Evolutionary conservation across 2,888 invertebrate species (phyloP), one percentile per base, ranked within the genome.

Genomic region (Papilio protenor): DNA sequence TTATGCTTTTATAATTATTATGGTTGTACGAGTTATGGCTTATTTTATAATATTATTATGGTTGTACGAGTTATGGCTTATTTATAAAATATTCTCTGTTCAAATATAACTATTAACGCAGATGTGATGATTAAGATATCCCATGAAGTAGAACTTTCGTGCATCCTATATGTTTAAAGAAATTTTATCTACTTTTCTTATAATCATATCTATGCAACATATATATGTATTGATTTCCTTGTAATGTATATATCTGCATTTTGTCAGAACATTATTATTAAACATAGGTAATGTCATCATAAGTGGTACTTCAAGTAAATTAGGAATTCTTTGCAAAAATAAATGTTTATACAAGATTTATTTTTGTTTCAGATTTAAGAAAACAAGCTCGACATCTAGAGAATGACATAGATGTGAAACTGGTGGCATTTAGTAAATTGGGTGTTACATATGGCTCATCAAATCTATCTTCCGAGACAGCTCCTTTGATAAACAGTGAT

Each of bases 391-490:
- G 99, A 79, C 96, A 97, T 80, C 92, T 99, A 75, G 99, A 99
- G 92, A 99, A 99, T 95, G 99, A 99, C 89, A 98, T 99, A 84
- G 99, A 99, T 91, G 95, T 98, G 16, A 99, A 99, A 91, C 94
- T 99, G 81, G 98, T 99, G 2, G 98, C 98, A 10, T 98, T 99
- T 88, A 99, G 98, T 90, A 99, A 99, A 95, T 95, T 99, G 57
- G 98, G 98, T 27, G 97, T 98, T 75, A 96, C 96, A 81, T 92
- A 95, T 6, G 91, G 93, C 1, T 89, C 95, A 0, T 88, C 93
- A 0, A 90, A 91, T 1, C 94, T 95, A 71, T 96, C 94, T 85
- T 95, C 96, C 27, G 98, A 98, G 87, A 96, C 97, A 83, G 96
- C 97, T 70, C 98, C 98, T 0, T 95, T 98, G n/a, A 95, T 98